Evolutionary conservation across 2,888 invertebrate genomes (phyloP).

Genomic region (Tachina lurida): DNA sequence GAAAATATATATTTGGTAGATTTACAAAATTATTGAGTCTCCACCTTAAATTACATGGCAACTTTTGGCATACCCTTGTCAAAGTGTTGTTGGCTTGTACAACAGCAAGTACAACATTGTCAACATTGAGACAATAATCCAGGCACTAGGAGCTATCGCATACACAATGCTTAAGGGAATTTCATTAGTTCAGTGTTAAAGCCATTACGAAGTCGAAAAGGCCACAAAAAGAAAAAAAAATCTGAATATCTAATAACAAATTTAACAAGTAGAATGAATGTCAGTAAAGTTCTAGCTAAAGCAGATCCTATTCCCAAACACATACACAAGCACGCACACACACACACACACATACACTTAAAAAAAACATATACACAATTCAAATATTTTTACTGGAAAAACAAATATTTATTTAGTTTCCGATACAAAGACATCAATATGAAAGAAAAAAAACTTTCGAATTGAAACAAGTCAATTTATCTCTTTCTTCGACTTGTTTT

Average conservation of each 20-base stretch:
- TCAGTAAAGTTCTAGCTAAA: neutral
- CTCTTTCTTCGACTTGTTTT: neutral
- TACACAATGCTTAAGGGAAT: slow-evolving; percentile 5
- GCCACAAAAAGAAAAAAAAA: neutral
- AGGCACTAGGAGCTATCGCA: neutral
- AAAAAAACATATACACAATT: neutral
- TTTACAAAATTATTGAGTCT: neutral
- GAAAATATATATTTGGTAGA: neutral
- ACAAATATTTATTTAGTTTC: slow-evolving; percentile 28
- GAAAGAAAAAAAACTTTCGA: neutral
- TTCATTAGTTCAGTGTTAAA: neutral
- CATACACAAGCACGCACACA: neutral
- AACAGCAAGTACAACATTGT: neutral
- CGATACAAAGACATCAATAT: slow-evolving; percentile 5
- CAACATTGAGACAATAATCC: neutral
- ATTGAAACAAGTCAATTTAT: neutral
- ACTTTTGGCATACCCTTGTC: neutral
- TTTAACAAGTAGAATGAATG: neutral
- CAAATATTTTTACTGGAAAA: neutral
- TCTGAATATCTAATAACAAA: slow-evolving; percentile 2
- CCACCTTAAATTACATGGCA: neutral
- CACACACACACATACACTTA: neutral
- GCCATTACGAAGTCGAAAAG: neutral
- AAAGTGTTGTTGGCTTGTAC: slow-evolving; percentile 4
- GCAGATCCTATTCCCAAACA: neutral